phyloP scores from a whole-genome alignment of 2,888 invertebrate species.

The Acrocyrtus sp. region DNA sequence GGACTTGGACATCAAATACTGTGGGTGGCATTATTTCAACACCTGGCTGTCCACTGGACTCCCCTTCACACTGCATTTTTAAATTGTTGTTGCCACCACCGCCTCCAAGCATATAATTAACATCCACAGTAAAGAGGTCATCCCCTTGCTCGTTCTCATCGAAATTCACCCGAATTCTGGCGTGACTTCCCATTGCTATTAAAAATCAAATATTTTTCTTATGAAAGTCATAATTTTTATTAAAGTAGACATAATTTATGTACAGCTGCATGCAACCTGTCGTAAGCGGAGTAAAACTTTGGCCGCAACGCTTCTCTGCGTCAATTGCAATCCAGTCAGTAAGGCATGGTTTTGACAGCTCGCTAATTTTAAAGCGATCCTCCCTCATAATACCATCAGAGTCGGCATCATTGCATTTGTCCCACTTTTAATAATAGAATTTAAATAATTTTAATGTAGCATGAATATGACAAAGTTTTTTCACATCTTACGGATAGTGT shows the following conservation, averaged over 20 bases:
- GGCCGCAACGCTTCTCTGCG: slow-evolving; percentile 37
- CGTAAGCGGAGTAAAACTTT: slow-evolving; percentile 8
- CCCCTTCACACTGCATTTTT: background rate
- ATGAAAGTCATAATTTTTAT: too few relatives aligned
- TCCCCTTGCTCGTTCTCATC: slow-evolving; percentile 44
- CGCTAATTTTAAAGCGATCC: slow-evolving; percentile 31
- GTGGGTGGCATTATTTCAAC: background rate
- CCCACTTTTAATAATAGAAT: slow-evolving; percentile 21
- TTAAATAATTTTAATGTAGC: background rate
- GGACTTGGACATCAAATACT: background rate
- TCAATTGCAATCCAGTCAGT: slow-evolving; percentile 53
- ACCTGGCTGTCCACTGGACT: background rate
- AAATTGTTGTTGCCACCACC: background rate
- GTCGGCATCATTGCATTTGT: slow-evolving; percentile 23
- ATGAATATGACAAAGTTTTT: background rate
- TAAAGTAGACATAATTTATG: background rate
- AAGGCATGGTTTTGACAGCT: slow-evolving; percentile 6
- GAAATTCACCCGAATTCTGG: slow-evolving; percentile 37
- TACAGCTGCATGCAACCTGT: background rate
- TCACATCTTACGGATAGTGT: slow-evolving; percentile 32
- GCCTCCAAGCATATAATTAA: background rate
- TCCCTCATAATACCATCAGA: slow-evolving; percentile 1
- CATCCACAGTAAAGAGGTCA: slow-evolving; percentile 22
- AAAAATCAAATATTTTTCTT: background rate
- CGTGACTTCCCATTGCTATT: slow-evolving; percentile 26